A percentile compares a stretch with the other conserved stretches of the same genome.
phyloP scores from a whole-genome alignment of 2,888 invertebrate genomes.

The Aelia acuminata region DNA sequence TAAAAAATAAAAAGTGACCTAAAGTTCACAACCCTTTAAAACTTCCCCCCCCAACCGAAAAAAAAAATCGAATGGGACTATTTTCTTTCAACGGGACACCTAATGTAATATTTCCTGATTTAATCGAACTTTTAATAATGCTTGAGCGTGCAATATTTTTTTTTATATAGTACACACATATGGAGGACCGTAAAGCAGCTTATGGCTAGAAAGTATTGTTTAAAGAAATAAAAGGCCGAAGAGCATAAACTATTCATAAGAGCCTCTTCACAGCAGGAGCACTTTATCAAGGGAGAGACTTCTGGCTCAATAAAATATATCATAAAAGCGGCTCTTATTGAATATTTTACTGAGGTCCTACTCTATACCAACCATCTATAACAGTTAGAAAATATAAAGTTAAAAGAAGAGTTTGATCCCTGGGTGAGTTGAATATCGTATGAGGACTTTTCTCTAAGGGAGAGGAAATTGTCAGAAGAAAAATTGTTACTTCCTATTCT shows the following conservation, averaged over 20 bases:
- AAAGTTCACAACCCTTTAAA: too few relatives aligned
- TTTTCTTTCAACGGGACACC: background rate
- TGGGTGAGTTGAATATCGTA: background rate
- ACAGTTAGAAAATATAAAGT: conserved; percentile 30
- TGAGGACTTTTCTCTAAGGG: conserved; percentile 4
- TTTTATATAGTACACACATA: background rate
- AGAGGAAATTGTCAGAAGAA: background rate
- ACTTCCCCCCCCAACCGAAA: too few relatives aligned
- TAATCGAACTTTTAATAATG: background rate
- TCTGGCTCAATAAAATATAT: conserved; percentile 35
- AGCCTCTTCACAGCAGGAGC: background rate
- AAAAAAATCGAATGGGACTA: too few relatives aligned
- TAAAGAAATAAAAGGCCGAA: conserved; percentile 1
- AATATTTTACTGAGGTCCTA: conserved; percentile 9
- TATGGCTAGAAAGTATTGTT: background rate
- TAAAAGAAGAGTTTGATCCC: conserved; percentile 8
- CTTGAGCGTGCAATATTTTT: background rate
- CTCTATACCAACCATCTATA: background rate
- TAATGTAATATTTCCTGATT: background rate
- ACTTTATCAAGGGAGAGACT: conserved; percentile 22
- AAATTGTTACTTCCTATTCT: conserved; percentile 12
- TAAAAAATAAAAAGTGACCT: too few relatives aligned
- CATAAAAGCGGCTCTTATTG: conserved; percentile 39
- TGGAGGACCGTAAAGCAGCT: background rate
- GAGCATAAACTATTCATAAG: background rate